phyloP scores from a whole-genome alignment of 64 coral and sea anemone species.

The Porites lutea region DNA sequence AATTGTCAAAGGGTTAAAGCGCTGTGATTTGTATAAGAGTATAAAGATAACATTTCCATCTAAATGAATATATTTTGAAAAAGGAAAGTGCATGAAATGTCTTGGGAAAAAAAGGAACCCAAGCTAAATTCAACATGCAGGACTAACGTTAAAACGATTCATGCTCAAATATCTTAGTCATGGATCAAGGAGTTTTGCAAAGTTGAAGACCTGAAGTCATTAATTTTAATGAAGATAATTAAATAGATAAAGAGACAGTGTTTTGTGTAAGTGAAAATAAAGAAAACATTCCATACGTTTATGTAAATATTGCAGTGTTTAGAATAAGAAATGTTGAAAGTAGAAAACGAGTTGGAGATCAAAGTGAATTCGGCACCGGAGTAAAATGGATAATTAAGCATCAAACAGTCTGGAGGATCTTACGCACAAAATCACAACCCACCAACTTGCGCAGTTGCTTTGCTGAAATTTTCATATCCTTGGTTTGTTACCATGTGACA shows the following conservation, averaged over 20 bases:
- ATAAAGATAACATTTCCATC: constrained; percentile 27
- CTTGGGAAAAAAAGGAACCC: no score
- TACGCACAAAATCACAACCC: no score
- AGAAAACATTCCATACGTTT: constrained; percentile 1
- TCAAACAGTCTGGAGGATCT: no score
- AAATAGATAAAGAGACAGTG: background rate
- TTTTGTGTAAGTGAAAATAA: constrained; percentile 29
- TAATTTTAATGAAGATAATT: constrained; percentile 30
- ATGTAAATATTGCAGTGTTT: background rate
- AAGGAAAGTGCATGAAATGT: background rate
- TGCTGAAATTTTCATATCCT: no score
- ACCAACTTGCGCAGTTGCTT: no score
- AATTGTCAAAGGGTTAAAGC: background rate
- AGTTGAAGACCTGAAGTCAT: background rate
- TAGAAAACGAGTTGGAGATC: background rate
- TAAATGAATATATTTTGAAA: constrained; percentile 27
- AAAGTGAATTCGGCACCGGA: background rate
- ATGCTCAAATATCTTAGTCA: background rate
- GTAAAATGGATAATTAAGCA: background rate
- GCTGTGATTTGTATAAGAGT: background rate
- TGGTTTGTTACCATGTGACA: no score
- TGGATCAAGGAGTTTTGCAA: background rate
- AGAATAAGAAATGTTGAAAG: background rate
- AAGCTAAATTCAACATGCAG: background rate
- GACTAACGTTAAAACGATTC: background rate